Evolutionary conservation across 2,888 invertebrate genomes (phyloP).

Genomic region (Caenorhabditis plicata): DNA sequence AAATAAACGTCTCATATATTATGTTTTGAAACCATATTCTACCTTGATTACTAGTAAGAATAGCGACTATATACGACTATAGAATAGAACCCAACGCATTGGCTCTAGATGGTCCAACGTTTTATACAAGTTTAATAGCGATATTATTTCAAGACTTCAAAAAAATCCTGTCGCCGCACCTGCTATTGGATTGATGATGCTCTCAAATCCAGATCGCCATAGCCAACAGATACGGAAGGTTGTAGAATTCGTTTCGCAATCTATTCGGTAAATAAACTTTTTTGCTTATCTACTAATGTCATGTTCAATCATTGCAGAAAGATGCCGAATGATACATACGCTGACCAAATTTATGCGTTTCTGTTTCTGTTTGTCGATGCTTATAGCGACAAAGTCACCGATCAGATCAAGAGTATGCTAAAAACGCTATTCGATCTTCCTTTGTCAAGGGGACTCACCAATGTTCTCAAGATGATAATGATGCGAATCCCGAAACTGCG

Average conservation of each 20-base stretch:
- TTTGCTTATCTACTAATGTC: background rate
- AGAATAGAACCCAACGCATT: too few relatives aligned
- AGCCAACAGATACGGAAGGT: conserved; percentile 4
- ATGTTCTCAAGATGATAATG: conserved; percentile 86
- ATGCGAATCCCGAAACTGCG: conserved; percentile 83
- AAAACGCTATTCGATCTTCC: conserved; percentile 91
- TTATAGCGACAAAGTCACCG: conserved; percentile 74
- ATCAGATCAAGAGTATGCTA: conserved; percentile 77
- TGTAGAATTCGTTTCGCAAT: conserved; percentile 5
- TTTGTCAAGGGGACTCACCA: conserved; percentile 78
- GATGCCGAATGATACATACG: conserved; percentile 66
- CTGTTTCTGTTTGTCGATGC: conserved; percentile 87
- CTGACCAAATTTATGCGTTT: conserved; percentile 89
- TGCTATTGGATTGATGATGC: conserved; percentile 29
- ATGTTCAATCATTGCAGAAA: conserved; percentile 3
- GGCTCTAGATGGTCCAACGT: too few relatives aligned
- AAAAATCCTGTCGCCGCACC: conserved; percentile 19
- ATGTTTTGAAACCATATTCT: too few relatives aligned
- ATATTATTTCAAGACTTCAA: conserved; percentile 11
- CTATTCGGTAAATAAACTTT: conserved; percentile 3
- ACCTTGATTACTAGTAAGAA: too few relatives aligned
- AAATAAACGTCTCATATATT: too few relatives aligned
- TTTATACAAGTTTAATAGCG: too few relatives aligned
- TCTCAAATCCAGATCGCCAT: conserved; percentile 17
- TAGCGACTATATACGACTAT: too few relatives aligned